A percentile compares a stretch with the other conserved stretches of the same genome.
phyloP scores from a whole-genome alignment of 2,113 vertebrate species.

The Mellivora capensis region DNA sequence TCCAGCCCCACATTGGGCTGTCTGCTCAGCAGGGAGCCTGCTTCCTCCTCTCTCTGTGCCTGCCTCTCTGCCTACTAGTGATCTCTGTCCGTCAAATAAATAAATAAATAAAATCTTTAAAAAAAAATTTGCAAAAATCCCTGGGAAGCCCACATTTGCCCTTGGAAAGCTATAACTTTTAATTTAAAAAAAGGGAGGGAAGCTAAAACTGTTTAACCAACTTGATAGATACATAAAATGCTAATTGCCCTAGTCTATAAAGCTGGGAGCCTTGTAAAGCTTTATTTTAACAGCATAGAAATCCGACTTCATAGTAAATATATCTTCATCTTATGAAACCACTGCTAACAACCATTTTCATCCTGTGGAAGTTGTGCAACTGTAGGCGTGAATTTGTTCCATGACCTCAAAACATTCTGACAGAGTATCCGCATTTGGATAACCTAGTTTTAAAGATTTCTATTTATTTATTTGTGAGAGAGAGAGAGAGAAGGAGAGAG shows the following conservation, averaged over 20 bases:
- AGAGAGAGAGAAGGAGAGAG: neutral
- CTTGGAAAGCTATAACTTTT: constrained; percentile 24
- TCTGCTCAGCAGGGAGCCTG: too few species aligned
- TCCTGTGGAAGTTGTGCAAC: neutral
- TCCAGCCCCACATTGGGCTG: too few species aligned
- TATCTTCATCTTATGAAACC: neutral
- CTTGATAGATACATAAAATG: neutral
- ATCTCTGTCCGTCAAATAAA: too few species aligned
- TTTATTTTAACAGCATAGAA: neutral
- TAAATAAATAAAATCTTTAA: too few species aligned
- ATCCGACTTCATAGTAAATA: neutral
- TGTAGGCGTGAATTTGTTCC: neutral
- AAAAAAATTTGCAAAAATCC: constrained; percentile 26
- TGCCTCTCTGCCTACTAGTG: too few species aligned
- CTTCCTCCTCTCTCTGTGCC: too few species aligned
- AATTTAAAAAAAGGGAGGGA: neutral
- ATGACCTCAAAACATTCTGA: neutral
- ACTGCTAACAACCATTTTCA: neutral
- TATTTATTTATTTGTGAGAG: neutral
- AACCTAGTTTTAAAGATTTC: neutral
- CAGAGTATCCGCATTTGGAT: neutral
- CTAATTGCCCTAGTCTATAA: neutral
- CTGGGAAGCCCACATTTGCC: neutral
- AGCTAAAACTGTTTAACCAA: neutral
- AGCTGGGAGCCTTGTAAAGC: neutral